Evolutionary conservation across 2,113 vertebrate genomes (phyloP).

Genomic region (Pedionomus torquatus): DNA sequence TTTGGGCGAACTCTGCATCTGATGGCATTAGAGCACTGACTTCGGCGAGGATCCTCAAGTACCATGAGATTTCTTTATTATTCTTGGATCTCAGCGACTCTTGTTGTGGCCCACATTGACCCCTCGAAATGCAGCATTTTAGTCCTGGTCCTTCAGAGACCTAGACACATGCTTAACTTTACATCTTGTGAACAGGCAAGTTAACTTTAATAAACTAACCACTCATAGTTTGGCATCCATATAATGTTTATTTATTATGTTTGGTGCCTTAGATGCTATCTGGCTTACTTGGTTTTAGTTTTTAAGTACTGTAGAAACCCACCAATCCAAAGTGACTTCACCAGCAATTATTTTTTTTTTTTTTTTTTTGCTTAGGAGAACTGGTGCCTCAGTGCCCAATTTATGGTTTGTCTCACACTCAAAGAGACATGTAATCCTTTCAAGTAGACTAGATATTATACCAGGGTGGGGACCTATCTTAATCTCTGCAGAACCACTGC

Average conservation of each 20-base stretch:
- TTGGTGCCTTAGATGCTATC: not conserved
- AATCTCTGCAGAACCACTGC: not conserved
- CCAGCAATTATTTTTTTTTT: not conserved
- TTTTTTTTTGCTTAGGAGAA: not conserved
- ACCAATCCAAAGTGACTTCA: not conserved
- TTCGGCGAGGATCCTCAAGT: not conserved
- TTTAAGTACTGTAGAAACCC: not conserved
- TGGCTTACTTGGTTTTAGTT: not conserved
- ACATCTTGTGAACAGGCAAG: not conserved
- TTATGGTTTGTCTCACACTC: not conserved
- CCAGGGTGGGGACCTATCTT: not conserved
- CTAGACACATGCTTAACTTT: not conserved
- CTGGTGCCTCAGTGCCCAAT: not conserved
- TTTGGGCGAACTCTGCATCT: not conserved
- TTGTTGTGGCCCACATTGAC: not conserved
- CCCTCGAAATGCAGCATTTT: not conserved
- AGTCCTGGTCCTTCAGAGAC: not conserved
- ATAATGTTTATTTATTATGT: not conserved
- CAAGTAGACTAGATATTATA: not conserved
- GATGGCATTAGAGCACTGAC: not conserved
- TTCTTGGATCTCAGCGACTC: not conserved
- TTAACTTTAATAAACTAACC: not conserved
- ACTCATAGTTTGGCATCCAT: not conserved
- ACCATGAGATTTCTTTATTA: not conserved
- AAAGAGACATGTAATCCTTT: not conserved